Evolutionary conservation across 2,888 invertebrate genomes (phyloP).

Genomic region (Philopedon plagiatum): DNA sequence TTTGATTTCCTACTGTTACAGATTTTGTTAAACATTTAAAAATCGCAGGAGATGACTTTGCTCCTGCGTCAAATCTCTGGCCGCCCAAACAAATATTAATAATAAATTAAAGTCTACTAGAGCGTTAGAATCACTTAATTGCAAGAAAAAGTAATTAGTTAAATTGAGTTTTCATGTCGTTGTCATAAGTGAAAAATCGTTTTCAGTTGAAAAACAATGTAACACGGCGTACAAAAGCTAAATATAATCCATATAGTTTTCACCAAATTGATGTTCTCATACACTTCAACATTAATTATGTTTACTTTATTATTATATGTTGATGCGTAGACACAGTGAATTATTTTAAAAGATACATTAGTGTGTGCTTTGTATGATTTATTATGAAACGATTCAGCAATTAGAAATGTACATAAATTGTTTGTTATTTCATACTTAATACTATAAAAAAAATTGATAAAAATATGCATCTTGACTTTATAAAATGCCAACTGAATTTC

Average conservation of each 20-base stretch:
- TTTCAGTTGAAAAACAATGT: conserved; percentile 41
- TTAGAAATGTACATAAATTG: background rate
- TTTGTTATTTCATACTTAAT: background rate
- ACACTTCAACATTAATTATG: conserved; percentile 36
- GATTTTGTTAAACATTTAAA: too few species aligned
- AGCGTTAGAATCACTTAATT: conserved; percentile 25
- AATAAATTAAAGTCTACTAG: conserved; percentile 9
- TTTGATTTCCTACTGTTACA: too few species aligned
- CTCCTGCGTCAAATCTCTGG: too few species aligned
- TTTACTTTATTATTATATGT: conserved; percentile 16
- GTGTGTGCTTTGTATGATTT: background rate
- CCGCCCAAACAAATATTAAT: background rate
- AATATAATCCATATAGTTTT: conserved; percentile 48
- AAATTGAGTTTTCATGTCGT: conserved; percentile 44
- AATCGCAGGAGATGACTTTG: too few species aligned
- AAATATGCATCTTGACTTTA: too few species aligned
- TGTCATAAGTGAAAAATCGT: conserved; percentile 49
- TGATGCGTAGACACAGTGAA: background rate
- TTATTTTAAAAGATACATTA: background rate
- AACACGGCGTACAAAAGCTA: conserved; percentile 40
- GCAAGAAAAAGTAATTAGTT: conserved; percentile 39
- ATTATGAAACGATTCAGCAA: background rate
- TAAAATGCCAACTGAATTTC: too few species aligned
- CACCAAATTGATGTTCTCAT: conserved; percentile 37
- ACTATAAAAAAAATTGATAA: too few species aligned